Evolutionary conservation across 2,113 vertebrate genomes (phyloP), one percentile per base, ranked within the genome.

Genomic region (Gambusia affinis): DNA sequence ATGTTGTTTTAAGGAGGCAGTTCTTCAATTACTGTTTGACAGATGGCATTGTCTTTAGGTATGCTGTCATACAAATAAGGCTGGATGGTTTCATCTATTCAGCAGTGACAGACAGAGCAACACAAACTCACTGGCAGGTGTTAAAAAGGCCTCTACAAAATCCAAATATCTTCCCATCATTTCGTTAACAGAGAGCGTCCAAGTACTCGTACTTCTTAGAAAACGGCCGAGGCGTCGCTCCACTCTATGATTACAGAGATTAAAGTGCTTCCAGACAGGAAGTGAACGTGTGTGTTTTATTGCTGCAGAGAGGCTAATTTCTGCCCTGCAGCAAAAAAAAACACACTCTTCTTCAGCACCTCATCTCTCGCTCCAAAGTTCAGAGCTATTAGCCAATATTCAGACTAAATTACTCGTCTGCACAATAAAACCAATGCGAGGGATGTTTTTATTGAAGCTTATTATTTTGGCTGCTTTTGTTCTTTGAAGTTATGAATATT

Each of bases 31-130:
- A 87, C 80, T 81, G 72, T 87, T 91, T 91, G 91, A 94, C 92
- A 92, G 92, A 92, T 92, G 84, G 87, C 81, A 84, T 89, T 90
- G 92, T 92, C 86, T 92, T 88, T 70, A 83, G 87, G 90, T 81
- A 83, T 79, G 87, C 81, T 84, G 87, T 88, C 87, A 82, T 84
- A 85, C 78, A 81, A 90, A 90, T 84, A 84, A 85, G 80, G 79
- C 73, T 28, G 27, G 35, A 75, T 82, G 83, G 78, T 74, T 10
- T 78, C 87, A 83, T 85, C 83, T 84, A 78, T 85, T 84, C 83
- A 73, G 70, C 67, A n/a, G 70, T 84, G 88, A 89, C 90, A 86
- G 85, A 86, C 75, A 86, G 85, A 51, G 37, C 35, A 77, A 72
- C 76, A 78, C 60, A 64, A 70, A 76, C 80, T 76, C 76, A 17